Conservation (phyloP, 2,888 invertebrate genomes). For the Drosophila peninsularis region DNA sequence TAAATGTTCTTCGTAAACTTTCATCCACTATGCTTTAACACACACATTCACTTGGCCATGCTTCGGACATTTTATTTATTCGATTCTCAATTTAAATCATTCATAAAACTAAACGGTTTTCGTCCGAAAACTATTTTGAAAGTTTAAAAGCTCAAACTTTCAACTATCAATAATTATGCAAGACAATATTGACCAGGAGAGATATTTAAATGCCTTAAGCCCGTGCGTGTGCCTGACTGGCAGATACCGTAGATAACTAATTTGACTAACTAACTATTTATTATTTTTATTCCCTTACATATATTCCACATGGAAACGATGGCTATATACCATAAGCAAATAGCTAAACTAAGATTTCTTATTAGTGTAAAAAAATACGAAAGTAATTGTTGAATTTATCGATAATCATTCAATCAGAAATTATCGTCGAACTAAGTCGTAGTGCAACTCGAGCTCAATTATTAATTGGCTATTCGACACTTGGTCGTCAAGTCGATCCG, state of each 20-base stretch:
- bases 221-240: not conserved
- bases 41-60: not conserved
- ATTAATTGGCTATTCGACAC: not conserved
- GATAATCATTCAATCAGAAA: no score
- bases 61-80: not conserved
- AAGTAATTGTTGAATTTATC: no score
- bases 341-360: no score
- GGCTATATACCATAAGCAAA: no score
- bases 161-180: constrained; percentile 1
- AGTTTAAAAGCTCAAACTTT: constrained; percentile 1
- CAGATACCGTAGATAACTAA: not conserved
- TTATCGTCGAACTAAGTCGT: no score
- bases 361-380: no score
- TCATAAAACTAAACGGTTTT: not conserved
- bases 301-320: no score
- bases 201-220: not conserved
- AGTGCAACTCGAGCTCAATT: not conserved
- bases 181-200: not conserved
- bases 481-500: not conserved
- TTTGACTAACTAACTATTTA: no score
- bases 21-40: not conserved
- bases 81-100: constrained; percentile 2
- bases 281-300: not conserved
- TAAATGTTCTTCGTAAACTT: constrained; percentile 6
- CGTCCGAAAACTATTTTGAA: not conserved